Percentiles rank a stretch among this genome's conserved stretches.
Conservation (phyloP, 2,113 vertebrate genomes). For the Taxidea taxus region DNA sequence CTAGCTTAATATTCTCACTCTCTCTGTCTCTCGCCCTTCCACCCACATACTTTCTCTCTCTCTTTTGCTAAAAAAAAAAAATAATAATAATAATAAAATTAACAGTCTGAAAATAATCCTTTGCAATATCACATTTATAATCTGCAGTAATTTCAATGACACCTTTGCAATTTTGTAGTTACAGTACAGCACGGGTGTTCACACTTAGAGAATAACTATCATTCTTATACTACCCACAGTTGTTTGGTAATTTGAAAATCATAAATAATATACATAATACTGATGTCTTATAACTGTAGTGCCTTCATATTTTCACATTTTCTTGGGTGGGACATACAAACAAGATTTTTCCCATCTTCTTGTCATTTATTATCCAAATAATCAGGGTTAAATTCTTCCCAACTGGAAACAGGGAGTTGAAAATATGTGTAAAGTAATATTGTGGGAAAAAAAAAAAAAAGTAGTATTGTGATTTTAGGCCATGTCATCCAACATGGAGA, state of each 20-base stretch:
- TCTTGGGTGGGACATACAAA: not conserved
- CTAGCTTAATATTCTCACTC: not conserved
- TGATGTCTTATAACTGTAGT: not conserved
- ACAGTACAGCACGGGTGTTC: not conserved
- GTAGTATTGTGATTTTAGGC: not conserved
- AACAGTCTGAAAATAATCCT: not conserved
- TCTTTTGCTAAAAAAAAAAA: not conserved
- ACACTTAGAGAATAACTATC: not conserved
- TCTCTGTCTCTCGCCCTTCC: not conserved
- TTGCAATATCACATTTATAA: not conserved
- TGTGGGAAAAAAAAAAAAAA: too few species aligned
- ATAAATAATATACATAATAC: not conserved
- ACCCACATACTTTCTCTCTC: not conserved
- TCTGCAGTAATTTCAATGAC: not conserved
- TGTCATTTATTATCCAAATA: not conserved
- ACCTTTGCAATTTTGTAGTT: not conserved
- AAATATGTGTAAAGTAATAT: not conserved
- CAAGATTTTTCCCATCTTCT: not conserved
- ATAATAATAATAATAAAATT: not conserved
- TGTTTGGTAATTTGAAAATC: not conserved
- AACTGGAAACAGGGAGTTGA: not conserved
- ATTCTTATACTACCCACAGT: not conserved
- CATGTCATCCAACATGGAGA: not conserved
- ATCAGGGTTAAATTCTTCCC: not conserved
- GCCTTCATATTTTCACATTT: not conserved